phyloP scores from a whole-genome alignment of 2,113 vertebrate genomes.

The Thermophis baileyi region DNA sequence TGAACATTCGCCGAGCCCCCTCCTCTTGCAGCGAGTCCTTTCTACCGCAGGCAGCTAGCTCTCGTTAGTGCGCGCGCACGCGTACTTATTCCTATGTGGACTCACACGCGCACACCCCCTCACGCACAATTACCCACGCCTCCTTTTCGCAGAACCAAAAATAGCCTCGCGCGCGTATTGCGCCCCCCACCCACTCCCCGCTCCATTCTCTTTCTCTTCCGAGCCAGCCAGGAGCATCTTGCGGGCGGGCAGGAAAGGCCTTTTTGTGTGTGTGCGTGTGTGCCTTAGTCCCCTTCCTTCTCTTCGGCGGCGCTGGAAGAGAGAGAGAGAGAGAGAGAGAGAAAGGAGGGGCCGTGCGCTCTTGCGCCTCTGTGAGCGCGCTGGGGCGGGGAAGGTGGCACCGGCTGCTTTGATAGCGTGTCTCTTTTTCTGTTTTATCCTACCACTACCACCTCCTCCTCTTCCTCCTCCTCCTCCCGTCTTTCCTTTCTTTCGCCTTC shows the following conservation, averaged over 20 bases:
- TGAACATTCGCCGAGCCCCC: not conserved
- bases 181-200: not conserved
- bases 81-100: not conserved
- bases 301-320: slow-evolving; percentile 11
- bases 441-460: not conserved
- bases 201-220: slow-evolving; percentile 11
- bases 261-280: not conserved
- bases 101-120: not conserved
- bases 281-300: not conserved
- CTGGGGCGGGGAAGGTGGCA: slow-evolving; percentile 25
- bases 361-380: slow-evolving; percentile 15
- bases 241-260: not conserved
- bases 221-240: slow-evolving; percentile 19
- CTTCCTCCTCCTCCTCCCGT: slow-evolving; percentile 10
- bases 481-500: not conserved
- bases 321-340: not conserved
- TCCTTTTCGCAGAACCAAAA: slow-evolving; percentile 52
- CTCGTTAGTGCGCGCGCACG: not conserved
- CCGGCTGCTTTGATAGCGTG: slow-evolving; percentile 20
- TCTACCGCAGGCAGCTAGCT: not conserved
- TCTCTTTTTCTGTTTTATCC: not conserved
- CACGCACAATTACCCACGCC: not conserved
- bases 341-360: slow-evolving; percentile 2
- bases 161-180: slow-evolving; percentile 42
- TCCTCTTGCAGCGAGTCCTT: not conserved